These are phyloP conservation scores for Cyprinodon brontotheroides DNA, from an alignment of 2,113 vertebrate species.

Conservation along the genomic window DNA sequence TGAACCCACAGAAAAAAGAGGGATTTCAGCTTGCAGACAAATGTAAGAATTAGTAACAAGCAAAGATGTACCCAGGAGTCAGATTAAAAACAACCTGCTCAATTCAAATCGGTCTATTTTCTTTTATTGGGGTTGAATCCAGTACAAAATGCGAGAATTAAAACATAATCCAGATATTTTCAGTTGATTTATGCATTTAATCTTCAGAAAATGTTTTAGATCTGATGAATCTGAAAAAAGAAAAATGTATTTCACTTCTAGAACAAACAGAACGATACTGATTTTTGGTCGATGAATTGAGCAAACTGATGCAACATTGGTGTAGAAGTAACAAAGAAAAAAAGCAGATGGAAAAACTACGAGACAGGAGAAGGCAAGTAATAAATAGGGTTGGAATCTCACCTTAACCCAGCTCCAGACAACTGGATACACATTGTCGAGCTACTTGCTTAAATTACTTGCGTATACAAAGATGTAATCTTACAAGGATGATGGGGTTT, in stretches of 20 bases:
- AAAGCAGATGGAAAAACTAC: neutral
- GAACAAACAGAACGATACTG: neutral
- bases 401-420: neutral
- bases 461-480: constrained; percentile 21
- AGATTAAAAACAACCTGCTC: too few relatives aligned
- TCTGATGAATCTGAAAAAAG: too few relatives aligned
- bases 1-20: too few relatives aligned
- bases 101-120: neutral
- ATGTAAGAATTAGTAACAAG: neutral
- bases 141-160: neutral
- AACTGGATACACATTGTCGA: constrained; percentile 5
- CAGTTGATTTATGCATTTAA: too few relatives aligned
- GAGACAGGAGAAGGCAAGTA: neutral
- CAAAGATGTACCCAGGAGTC: too few relatives aligned
- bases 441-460: constrained; percentile 21
- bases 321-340: neutral
- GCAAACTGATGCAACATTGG: too few relatives aligned
- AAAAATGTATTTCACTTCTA: too few relatives aligned
- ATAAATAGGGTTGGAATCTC: neutral
- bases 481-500: constrained; percentile 38
- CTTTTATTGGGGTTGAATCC: neutral
- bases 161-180: neutral
- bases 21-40: neutral
- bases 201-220: too few relatives aligned
- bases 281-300: neutral